Evolutionary conservation across 2,797 vertebrate species (phyloP), one percentile per base, ranked within the genome.

Genomic region (Mastacembelus armatus): DNA sequence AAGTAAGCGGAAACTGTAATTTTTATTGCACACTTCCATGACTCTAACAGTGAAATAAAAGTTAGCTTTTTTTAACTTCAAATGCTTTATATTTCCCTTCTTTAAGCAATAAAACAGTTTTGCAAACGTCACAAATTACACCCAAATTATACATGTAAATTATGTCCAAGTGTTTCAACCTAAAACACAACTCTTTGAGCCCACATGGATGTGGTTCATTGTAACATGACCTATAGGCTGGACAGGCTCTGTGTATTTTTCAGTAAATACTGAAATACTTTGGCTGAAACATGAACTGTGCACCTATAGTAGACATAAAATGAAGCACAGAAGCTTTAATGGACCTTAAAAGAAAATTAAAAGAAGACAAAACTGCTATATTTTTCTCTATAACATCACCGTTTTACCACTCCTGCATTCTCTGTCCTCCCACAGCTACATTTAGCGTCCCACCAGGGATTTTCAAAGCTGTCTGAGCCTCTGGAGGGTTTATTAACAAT

Each of bases 391-490:
- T 24, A 27, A 21, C 2, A 15, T 59, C 67, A 30, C n/a, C 14
- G 9, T 52, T 74, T 61, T 21, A 54, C 29, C 5, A 9, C 47
- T 32, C 52, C 14, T 15, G 63, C 39, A 29, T 50, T 18, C n/a
- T 56, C 15, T 63, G 12, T 72, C 16, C 22, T 43, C 51, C 16
- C 15, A 40, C 71, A 94, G 93, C 75, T 95, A 44, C 88, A 67
- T 38, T 49, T 72, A 39, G 82, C 49, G 43, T 84, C 90, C 5
- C 38, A 40, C 18, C 64, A 74, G 32, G 92, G 89, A 43, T 94
- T 95, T 86, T 91, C 92, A 33, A 81, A 83, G 72, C 78, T 94
- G 57, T 62, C 56, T n/a, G 83, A 89, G 49, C 92, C 94, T 45
- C 85, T 94, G 30, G 80, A 76, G 22, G 87, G 66, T 26, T 71